These are phyloP conservation scores for Callinectes sapidus DNA, from an alignment of 2,888 invertebrate species.

Conservation along the genomic window DNA sequence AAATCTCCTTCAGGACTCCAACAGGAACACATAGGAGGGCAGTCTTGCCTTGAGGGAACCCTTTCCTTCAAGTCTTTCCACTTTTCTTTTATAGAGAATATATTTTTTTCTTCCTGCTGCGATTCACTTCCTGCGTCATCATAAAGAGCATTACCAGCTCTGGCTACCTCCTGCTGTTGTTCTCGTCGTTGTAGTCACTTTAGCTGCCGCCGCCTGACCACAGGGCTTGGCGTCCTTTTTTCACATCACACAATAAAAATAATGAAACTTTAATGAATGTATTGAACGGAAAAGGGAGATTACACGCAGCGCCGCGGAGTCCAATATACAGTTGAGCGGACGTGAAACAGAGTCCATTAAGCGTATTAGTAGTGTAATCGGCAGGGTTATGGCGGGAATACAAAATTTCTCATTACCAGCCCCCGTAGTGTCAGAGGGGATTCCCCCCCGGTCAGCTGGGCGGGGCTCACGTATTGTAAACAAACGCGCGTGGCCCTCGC, in stretches of 20 bases:
- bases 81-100: background rate
- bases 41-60: background rate
- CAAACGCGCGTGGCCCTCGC: constrained; percentile 39
- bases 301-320: constrained; percentile 33
- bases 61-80: background rate
- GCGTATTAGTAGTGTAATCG: constrained; percentile 37
- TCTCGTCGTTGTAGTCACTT: background rate
- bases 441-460: constrained; percentile 46
- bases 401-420: constrained; percentile 30
- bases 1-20: background rate
- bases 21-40: constrained; percentile 22
- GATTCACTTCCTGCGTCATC: background rate
- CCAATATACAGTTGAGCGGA: constrained; percentile 26
- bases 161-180: background rate
- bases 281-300: constrained; percentile 37
- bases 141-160: background rate
- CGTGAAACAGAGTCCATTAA: constrained; percentile 37
- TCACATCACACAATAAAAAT: background rate
- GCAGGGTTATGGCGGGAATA: constrained; percentile 35
- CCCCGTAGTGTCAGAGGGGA: constrained; percentile 36
- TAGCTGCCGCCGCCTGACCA: background rate
- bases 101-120: background rate
- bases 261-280: constrained; percentile 34
- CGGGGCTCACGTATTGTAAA: constrained; percentile 45
- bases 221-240: background rate